phyloP scores from a whole-genome alignment of 2,113 vertebrate species.

The Megaleporinus macrocephalus region DNA sequence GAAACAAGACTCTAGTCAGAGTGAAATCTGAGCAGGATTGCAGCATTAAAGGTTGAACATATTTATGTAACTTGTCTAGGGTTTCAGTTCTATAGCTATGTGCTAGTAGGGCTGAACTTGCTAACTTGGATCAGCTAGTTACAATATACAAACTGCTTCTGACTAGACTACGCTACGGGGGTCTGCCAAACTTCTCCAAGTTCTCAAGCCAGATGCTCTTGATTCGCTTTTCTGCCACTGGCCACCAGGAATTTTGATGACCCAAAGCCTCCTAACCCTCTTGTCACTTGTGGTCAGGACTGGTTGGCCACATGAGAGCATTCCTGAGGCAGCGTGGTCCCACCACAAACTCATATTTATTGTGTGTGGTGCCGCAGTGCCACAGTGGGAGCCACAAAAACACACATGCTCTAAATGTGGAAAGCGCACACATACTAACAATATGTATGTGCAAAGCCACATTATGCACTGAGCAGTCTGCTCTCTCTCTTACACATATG shows the following conservation, averaged over 20 bases:
- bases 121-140: neutral
- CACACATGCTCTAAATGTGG: constrained; percentile 63
- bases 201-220: constrained; percentile 56
- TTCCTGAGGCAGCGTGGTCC: constrained; percentile 75
- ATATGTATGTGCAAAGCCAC: constrained; percentile 14
- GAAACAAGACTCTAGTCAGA: too few relatives aligned
- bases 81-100: too few relatives aligned
- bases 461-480: neutral
- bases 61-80: too few relatives aligned
- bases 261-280: constrained; percentile 72
- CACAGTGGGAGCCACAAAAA: constrained; percentile 70
- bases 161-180: neutral
- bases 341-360: constrained; percentile 80
- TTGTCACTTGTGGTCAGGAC: constrained; percentile 79
- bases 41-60: too few relatives aligned
- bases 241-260: constrained; percentile 71
- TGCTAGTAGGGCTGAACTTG: too few relatives aligned
- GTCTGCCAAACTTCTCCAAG: constrained; percentile 42
- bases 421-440: constrained; percentile 42
- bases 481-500: constrained; percentile 5
- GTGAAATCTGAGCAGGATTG: too few relatives aligned
- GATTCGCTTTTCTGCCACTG: constrained; percentile 70
- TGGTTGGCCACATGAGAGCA: constrained; percentile 75
- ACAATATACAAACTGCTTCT: neutral
- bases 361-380: constrained; percentile 74